Conservation (phyloP, 1,140 invertebrate species). For the Drosophila kanapiae region DNA sequence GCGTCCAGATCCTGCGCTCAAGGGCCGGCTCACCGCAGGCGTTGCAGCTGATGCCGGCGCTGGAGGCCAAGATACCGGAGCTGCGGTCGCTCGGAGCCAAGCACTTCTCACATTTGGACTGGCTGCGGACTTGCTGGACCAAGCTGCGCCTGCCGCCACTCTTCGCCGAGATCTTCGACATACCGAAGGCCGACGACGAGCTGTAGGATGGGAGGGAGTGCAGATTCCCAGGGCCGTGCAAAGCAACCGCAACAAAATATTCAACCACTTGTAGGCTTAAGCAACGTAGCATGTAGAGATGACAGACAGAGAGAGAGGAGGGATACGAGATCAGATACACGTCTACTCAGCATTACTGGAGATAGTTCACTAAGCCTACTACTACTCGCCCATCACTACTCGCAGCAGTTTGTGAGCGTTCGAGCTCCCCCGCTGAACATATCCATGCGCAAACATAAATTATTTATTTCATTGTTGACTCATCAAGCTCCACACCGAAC, state of each 20-base stretch:
- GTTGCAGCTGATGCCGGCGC: conserved; percentile 88
- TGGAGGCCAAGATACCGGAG: conserved; percentile 92
- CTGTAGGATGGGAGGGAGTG: conserved; percentile 48
- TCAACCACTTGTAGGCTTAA: conserved; percentile 63
- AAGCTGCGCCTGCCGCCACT: conserved; percentile 94
- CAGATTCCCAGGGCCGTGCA: conserved; percentile 48
- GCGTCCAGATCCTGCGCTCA: conserved; percentile 81
- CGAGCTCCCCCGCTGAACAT: conserved; percentile 67
- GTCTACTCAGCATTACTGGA: conserved; percentile 64
- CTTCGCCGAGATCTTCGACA: conserved; percentile 99
- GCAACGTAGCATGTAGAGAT: conserved; percentile 55
- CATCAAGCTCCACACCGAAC: conserved; percentile 42
- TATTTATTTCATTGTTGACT: conserved; percentile 81
- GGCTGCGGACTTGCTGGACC: conserved; percentile 96
- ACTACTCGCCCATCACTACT: conserved; percentile 29
- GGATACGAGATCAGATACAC: conserved; percentile 49
- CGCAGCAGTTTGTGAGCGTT: conserved; percentile 61
- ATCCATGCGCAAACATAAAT: conserved; percentile 79
- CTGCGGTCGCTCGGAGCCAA: conserved; percentile 92
- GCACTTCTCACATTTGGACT: conserved; percentile 94
- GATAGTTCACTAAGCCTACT: conserved; percentile 66
- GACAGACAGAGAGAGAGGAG: conserved; percentile 35
- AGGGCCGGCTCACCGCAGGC: conserved; percentile 79
- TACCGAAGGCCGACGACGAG: conserved; percentile 94
- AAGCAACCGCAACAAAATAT: conserved; percentile 60